These are phyloP conservation scores for Chelonus insularis DNA, from an alignment of 1,140 invertebrate genomes.

Conservation along the genomic window DNA sequence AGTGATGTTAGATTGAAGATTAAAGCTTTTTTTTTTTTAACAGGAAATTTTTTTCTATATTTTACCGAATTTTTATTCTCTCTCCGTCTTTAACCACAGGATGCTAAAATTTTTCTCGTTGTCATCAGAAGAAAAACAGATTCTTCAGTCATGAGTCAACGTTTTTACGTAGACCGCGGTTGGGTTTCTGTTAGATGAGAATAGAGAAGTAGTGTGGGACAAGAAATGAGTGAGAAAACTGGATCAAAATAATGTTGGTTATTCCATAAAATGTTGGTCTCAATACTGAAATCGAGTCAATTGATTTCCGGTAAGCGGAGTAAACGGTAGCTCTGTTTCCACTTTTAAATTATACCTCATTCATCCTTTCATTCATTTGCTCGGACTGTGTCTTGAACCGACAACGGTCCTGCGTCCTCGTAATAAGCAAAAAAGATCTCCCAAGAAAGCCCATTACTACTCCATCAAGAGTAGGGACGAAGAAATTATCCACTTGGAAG, in stretches of 20 bases:
- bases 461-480: constrained; percentile 36
- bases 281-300: constrained; percentile 8
- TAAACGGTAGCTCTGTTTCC: constrained; percentile 10
- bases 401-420: constrained; percentile 24
- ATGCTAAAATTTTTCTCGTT: too few relatives aligned
- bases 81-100: background rate
- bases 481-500: constrained; percentile 46
- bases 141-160: too few relatives aligned
- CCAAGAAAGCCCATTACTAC: constrained; percentile 44
- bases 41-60: background rate
- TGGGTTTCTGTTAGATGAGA: background rate
- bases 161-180: constrained; percentile 12
- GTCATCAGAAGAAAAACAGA: too few relatives aligned
- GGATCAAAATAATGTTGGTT: constrained; percentile 6
- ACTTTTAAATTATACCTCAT: constrained; percentile 48
- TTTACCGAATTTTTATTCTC: background rate
- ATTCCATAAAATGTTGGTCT: background rate
- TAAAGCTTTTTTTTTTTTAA: background rate
- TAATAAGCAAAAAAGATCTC: constrained; percentile 52
- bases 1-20: background rate
- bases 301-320: constrained; percentile 14
- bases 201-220: background rate
- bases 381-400: constrained; percentile 25
- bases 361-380: constrained; percentile 54
- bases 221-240: constrained; percentile 2